A percentile compares a stretch with the other conserved stretches of the same genome.
These are phyloP conservation scores for Luidia sarsii DNA, from an alignment of 53 echinoderm and acorn worm genomes.

Conservation along the genomic window DNA sequence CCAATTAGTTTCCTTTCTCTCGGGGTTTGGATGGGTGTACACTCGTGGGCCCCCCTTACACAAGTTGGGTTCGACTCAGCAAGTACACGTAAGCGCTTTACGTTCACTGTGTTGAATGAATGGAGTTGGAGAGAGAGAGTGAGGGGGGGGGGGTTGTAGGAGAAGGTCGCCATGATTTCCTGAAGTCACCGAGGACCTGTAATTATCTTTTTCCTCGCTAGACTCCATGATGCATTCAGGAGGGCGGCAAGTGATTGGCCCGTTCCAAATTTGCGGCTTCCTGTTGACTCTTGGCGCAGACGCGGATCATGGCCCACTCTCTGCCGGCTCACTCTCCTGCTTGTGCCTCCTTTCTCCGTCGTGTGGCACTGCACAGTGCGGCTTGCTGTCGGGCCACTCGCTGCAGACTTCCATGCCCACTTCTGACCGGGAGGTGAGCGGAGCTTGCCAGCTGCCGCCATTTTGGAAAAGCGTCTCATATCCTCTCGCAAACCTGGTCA, in stretches of 20 bases:
- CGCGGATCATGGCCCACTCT: no score
- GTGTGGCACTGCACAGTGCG: neutral
- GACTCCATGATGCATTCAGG: constrained; percentile 31
- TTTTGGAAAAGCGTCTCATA: constrained; percentile 13
- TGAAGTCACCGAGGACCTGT: neutral
- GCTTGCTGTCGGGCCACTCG: neutral
- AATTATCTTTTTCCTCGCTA: constrained; percentile 47
- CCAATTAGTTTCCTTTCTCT: constrained; percentile 22
- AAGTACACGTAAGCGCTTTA: no score
- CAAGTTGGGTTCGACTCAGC: no score
- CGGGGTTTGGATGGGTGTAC: no score
- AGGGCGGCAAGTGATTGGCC: constrained; percentile 20
- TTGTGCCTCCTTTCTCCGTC: no score
- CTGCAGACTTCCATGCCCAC: neutral
- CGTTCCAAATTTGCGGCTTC: constrained; percentile 35
- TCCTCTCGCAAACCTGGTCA: no score
- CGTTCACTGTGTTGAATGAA: no score
- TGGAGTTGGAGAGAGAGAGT: no score
- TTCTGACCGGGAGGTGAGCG: neutral
- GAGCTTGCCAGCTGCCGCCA: neutral
- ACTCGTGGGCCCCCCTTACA: no score
- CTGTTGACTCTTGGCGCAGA: constrained; percentile 22
- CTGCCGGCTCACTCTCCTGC: no score
- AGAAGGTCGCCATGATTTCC: constrained; percentile 19
- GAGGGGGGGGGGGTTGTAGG: no score